A percentile compares a stretch with the other conserved stretches of the same genome.
Conservation (phyloP, 2,113 vertebrate species). For the Gambusia holbrooki region DNA sequence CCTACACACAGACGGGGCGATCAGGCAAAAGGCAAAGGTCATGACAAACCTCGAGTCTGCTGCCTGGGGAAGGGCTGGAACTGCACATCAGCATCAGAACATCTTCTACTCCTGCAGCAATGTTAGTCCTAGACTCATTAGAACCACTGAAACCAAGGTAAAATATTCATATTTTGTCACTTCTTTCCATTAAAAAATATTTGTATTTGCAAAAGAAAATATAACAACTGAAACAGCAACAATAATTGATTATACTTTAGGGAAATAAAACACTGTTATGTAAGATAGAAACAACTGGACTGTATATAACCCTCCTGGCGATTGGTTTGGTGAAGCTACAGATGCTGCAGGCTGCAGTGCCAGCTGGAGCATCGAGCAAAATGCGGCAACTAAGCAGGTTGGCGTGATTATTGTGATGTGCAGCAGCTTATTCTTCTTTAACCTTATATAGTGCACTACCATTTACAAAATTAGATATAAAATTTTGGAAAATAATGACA, state of each 20-base stretch:
- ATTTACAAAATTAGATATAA: neutral
- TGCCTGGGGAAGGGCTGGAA: slow-evolving; percentile 34
- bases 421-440: neutral
- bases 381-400: neutral
- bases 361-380: neutral
- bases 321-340: neutral
- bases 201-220: too few relatives aligned
- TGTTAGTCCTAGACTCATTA: slow-evolving; percentile 40
- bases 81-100: slow-evolving; percentile 51
- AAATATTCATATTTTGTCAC: slow-evolving; percentile 48
- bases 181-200: too few relatives aligned
- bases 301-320: too few relatives aligned
- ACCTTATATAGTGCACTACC: neutral
- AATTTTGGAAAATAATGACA: neutral
- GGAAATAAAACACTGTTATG: too few relatives aligned
- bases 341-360: neutral
- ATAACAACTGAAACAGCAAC: too few relatives aligned
- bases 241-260: too few relatives aligned
- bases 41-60: slow-evolving; percentile 37
- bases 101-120: slow-evolving; percentile 52
- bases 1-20: slow-evolving; percentile 13
- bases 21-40: slow-evolving; percentile 58
- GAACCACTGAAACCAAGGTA: slow-evolving; percentile 44
- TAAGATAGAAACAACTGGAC: too few relatives aligned
- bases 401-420: neutral